These are phyloP conservation scores for Crotophaga sulcirostris DNA, from an alignment of 2,113 vertebrate genomes.

Conservation along the genomic window DNA sequence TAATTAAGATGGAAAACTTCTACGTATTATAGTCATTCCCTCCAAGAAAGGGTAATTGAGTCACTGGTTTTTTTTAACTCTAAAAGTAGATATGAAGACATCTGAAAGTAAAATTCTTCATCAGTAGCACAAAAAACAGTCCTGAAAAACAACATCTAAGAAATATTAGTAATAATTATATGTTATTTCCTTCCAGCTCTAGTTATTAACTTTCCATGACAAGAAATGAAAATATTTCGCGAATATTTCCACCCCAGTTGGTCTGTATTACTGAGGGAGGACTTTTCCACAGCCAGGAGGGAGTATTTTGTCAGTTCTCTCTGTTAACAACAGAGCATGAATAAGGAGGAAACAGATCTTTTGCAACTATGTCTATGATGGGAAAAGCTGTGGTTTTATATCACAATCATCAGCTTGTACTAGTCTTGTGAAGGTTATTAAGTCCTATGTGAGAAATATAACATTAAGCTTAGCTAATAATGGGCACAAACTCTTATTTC, in stretches of 20 bases:
- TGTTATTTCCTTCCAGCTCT: not conserved
- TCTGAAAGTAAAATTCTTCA: constrained; percentile 23
- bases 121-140: not conserved
- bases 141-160: constrained; percentile 28
- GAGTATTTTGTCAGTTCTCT: not conserved
- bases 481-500: not conserved
- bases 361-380: not conserved
- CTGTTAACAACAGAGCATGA: not conserved
- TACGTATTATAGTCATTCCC: constrained; percentile 18
- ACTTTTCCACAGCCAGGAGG: not conserved
- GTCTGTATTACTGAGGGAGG: not conserved
- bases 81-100: constrained; percentile 42
- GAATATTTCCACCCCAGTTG: not conserved
- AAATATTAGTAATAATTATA: constrained; percentile 3
- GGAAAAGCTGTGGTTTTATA: not conserved
- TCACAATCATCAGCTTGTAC: not conserved
- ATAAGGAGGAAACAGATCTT: not conserved
- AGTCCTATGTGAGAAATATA: not conserved
- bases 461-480: not conserved
- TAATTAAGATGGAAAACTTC: constrained; percentile 54
- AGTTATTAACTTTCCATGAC: not conserved
- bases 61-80: not conserved
- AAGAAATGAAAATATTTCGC: constrained; percentile 9
- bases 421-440: not conserved
- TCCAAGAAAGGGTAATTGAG: not conserved